These are phyloP conservation scores for Sebastiscus albofasciatus DNA, from an alignment of 2,797 vertebrate genomes.

Conservation along the genomic window DNA sequence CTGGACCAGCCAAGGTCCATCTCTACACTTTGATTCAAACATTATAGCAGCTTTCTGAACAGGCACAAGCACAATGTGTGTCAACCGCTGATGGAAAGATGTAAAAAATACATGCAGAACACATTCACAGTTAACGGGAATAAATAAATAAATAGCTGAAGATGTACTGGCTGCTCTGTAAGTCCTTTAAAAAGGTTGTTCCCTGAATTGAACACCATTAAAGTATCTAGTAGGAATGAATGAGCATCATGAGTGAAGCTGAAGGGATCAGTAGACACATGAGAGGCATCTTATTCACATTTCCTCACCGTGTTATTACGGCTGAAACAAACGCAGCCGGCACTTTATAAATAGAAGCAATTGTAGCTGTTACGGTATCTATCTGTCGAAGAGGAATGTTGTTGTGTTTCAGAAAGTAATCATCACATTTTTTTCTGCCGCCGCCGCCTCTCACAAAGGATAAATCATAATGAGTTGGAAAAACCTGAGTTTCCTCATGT, in stretches of 20 bases:
- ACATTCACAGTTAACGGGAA: constrained; percentile 31
- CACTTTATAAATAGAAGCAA: background rate
- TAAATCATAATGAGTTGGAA: background rate
- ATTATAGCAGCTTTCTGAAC: constrained; percentile 52
- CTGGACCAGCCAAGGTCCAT: background rate
- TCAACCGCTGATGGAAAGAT: background rate
- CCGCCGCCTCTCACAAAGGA: background rate
- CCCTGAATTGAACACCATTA: constrained; percentile 45
- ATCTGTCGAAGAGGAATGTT: background rate
- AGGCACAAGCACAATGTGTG: constrained; percentile 31
- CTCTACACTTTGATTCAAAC: background rate
- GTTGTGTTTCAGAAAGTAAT: background rate
- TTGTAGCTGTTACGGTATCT: background rate
- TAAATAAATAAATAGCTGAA: constrained; percentile 80
- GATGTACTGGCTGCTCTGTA: constrained; percentile 24
- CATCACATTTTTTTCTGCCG: background rate
- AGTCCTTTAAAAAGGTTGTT: constrained; percentile 29
- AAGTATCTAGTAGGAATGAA: background rate
- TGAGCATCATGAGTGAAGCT: background rate
- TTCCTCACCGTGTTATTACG: background rate
- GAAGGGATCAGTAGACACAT: background rate
- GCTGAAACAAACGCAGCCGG: background rate
- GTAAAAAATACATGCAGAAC: background rate
- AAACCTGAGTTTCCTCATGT: background rate
- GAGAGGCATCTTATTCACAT: constrained; percentile 1